A percentile compares a stretch with the other conserved stretches of the same genome.
Conservation (phyloP, 2,888 invertebrate genomes). For the Oscheius sp. region DNA sequence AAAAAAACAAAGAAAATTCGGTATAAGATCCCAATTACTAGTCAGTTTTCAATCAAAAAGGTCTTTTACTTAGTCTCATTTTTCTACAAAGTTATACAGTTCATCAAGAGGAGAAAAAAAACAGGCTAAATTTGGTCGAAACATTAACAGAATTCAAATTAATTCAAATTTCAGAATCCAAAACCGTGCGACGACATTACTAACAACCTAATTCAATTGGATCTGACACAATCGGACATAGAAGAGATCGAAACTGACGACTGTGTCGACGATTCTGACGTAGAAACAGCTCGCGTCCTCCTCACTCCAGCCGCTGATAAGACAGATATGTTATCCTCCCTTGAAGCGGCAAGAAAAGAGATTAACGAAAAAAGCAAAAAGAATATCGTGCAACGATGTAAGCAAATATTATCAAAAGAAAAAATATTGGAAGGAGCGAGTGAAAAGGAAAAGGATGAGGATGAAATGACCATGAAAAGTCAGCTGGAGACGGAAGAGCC, state of each 20-base stretch:
- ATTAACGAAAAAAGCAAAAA: neutral
- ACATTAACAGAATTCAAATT: no score
- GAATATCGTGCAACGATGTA: neutral
- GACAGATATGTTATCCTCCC: neutral
- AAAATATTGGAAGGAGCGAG: no score
- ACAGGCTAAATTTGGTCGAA: neutral
- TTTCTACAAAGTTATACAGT: neutral
- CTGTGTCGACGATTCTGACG: neutral
- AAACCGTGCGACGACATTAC: no score
- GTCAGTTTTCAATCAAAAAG: no score
- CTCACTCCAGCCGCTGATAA: neutral
- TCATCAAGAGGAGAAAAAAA: neutral
- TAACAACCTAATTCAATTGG: no score
- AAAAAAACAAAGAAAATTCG: no score
- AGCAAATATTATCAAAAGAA: constrained; percentile 2
- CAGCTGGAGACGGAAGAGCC: no score
- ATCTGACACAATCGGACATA: neutral
- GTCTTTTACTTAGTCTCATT: no score
- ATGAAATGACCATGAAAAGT: no score
- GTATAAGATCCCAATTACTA: no score
- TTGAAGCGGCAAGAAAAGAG: constrained; percentile 4
- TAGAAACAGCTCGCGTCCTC: neutral
- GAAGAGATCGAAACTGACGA: neutral
- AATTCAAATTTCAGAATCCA: no score
- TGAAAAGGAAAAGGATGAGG: no score